These are phyloP conservation scores for Mythimna impura DNA, from an alignment of 2,888 invertebrate genomes.

Conservation along the genomic window DNA sequence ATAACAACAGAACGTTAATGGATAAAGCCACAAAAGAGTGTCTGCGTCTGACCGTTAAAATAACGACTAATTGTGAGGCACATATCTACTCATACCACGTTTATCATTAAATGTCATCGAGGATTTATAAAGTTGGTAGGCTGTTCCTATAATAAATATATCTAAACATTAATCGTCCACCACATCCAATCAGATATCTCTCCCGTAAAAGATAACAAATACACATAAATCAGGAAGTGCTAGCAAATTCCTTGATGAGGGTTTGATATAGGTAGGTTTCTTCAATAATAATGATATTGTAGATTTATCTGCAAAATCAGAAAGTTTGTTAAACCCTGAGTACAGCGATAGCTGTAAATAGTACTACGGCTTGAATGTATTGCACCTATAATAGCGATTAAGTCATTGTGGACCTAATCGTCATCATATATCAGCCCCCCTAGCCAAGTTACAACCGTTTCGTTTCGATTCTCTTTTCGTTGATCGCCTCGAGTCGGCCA, in stretches of 20 bases:
- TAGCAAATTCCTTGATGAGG: slow-evolving; percentile 46
- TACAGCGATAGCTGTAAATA: background rate
- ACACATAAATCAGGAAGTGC: slow-evolving; percentile 40
- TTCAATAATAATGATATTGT: slow-evolving; percentile 27
- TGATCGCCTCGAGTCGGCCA: too few species aligned
- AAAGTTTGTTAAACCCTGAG: slow-evolving; percentile 4
- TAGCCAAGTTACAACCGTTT: too few species aligned
- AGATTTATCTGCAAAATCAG: slow-evolving; percentile 24
- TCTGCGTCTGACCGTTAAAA: slow-evolving; percentile 2
- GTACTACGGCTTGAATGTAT: slow-evolving; percentile 30
- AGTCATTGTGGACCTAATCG: background rate
- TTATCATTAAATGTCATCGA: slow-evolving; percentile 27
- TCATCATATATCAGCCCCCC: background rate
- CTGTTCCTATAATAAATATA: background rate
- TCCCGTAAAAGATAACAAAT: slow-evolving; percentile 14
- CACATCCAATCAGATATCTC: slow-evolving; percentile 12
- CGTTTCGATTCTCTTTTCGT: too few species aligned
- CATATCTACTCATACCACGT: background rate
- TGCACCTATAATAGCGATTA: slow-evolving; percentile 17
- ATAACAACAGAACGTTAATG: slow-evolving; percentile 38
- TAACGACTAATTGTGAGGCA: slow-evolving; percentile 12
- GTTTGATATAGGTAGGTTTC: slow-evolving; percentile 50
- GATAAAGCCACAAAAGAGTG: slow-evolving; percentile 38
- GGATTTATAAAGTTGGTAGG: slow-evolving; percentile 11
- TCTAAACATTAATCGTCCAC: slow-evolving; percentile 13